These are phyloP conservation scores for Holothuria leucospilota DNA, from an alignment of 53 echinoderm and acorn worm genomes.

Conservation along the genomic window DNA sequence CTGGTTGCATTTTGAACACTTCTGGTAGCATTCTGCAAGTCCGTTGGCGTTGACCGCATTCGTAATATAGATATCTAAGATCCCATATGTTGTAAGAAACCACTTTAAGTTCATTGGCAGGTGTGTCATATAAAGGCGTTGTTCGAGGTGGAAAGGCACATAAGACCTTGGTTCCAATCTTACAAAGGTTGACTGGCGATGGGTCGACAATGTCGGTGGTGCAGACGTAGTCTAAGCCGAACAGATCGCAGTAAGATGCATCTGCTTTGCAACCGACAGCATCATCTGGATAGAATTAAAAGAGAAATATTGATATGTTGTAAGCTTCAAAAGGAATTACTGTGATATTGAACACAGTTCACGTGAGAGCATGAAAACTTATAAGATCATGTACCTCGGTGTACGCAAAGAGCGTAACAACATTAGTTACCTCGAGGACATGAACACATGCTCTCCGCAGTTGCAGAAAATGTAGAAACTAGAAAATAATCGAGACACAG, in stretches of 20 bases:
- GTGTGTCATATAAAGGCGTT: slow-evolving; percentile 59
- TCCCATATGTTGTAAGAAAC: slow-evolving; percentile 88
- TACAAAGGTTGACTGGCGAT: slow-evolving; percentile 53
- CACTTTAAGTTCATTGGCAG: slow-evolving; percentile 70
- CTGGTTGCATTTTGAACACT: slow-evolving; percentile 71
- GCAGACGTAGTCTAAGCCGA: slow-evolving; percentile 82
- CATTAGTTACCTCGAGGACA: too few species aligned
- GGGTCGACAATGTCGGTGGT: slow-evolving; percentile 58
- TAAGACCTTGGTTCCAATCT: slow-evolving; percentile 71
- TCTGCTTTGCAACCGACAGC: slow-evolving; percentile 66
- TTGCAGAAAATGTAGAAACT: too few species aligned
- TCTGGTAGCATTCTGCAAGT: slow-evolving; percentile 80
- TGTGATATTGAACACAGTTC: too few species aligned
- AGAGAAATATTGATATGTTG: too few species aligned
- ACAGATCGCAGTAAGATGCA: slow-evolving; percentile 66
- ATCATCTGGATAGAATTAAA: slow-evolving; percentile 53
- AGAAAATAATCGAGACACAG: too few species aligned
- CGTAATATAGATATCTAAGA: slow-evolving; percentile 69
- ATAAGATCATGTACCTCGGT: too few species aligned
- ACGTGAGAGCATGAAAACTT: too few species aligned
- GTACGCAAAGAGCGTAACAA: too few species aligned
- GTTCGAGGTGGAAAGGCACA: slow-evolving; percentile 66
- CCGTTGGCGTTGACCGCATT: slow-evolving; percentile 86
- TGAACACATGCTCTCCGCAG: too few species aligned
- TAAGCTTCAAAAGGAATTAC: too few species aligned